A percentile compares a stretch with the other conserved stretches of the same genome.
Evolutionary conservation across 2,888 invertebrate genomes (phyloP).

Genomic region (Ochropleura leucogaster): DNA sequence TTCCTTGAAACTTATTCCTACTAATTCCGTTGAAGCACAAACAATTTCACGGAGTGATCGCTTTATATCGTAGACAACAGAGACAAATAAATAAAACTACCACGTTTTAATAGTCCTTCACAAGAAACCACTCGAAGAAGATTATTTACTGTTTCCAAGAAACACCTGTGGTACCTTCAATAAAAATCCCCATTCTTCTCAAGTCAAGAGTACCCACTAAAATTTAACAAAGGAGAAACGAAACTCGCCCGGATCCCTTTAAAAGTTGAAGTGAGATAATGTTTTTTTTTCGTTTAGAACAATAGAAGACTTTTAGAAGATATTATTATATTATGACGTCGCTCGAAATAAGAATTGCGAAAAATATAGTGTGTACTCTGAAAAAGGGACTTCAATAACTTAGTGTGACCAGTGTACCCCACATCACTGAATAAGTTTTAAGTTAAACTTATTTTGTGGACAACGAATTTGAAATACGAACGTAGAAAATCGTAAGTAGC

Average conservation of each 20-base stretch:
- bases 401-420: neutral
- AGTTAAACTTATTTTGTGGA: neutral
- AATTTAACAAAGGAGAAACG: slow-evolving; percentile 49
- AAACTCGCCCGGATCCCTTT: slow-evolving; percentile 6
- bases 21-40: neutral
- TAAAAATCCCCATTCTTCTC: slow-evolving; percentile 40
- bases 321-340: neutral
- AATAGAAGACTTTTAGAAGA: slow-evolving; percentile 16
- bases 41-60: neutral
- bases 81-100: slow-evolving; percentile 6
- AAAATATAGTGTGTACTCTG: neutral
- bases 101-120: slow-evolving; percentile 10
- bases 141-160: slow-evolving; percentile 31
- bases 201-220: slow-evolving; percentile 22
- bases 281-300: slow-evolving; percentile 19
- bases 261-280: slow-evolving; percentile 18
- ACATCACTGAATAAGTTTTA: neutral
- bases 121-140: slow-evolving; percentile 33
- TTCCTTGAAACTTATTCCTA: neutral
- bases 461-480: neutral
- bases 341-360: neutral
- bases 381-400: neutral
- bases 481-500: neutral
- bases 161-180: slow-evolving; percentile 38
- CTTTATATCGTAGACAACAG: neutral